These are phyloP conservation scores for Gnatocerus cornutus DNA, from an alignment of 2,888 invertebrate species.

Conservation along the genomic window DNA sequence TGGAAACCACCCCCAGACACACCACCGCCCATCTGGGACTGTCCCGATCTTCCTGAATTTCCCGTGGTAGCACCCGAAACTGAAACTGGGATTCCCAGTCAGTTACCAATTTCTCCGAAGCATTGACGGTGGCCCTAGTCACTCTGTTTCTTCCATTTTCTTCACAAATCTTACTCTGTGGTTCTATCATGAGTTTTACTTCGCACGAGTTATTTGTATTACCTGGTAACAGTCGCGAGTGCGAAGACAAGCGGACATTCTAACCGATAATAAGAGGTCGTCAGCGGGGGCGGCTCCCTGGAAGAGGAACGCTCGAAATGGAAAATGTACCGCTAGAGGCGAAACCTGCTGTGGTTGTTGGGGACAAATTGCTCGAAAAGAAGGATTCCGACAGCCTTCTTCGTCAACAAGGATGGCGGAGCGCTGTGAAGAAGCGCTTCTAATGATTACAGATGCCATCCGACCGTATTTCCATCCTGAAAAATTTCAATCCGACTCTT, in stretches of 20 bases:
- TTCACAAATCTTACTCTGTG: conserved; percentile 35
- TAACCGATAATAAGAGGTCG: conserved; percentile 74
- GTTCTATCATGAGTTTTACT: background rate
- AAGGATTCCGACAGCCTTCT: conserved; percentile 71
- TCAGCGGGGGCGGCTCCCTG: conserved; percentile 76
- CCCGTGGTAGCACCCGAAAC: conserved; percentile 40
- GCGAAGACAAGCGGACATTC: conserved; percentile 74
- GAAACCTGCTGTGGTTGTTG: conserved; percentile 67
- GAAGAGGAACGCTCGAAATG: conserved; percentile 75
- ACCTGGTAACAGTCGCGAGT: conserved; percentile 72
- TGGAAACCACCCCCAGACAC: conserved; percentile 12
- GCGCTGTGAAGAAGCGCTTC: conserved; percentile 60
- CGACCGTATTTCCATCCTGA: conserved; percentile 74
- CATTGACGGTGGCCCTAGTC: conserved; percentile 3
- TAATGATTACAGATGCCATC: conserved; percentile 73
- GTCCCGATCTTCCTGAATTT: background rate
- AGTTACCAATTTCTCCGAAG: conserved; percentile 4
- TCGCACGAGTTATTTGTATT: conserved; percentile 37
- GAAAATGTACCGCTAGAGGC: conserved; percentile 68
- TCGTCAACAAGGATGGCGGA: conserved; percentile 70
- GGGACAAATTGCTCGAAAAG: conserved; percentile 71
- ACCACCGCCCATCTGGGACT: conserved; percentile 15
- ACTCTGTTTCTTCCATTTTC: conserved; percentile 6
- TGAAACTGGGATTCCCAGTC: conserved; percentile 38
- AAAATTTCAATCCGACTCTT: background rate